phyloP scores from a whole-genome alignment of 2,888 invertebrate species.

The Gymnosoma rotundatum region DNA sequence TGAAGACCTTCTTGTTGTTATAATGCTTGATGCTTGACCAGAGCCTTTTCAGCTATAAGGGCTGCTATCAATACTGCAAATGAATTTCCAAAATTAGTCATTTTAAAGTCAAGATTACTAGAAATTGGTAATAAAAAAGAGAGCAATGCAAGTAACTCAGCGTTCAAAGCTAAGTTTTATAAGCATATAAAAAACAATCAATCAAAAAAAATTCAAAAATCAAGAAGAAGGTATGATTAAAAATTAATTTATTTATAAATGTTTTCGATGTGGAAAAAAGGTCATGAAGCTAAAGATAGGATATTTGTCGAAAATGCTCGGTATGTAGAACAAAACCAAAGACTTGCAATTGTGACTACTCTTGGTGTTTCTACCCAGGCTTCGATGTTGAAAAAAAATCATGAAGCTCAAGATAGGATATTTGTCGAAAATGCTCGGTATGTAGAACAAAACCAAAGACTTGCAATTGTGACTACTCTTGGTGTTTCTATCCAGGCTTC shows the following conservation, averaged over 20 bases:
- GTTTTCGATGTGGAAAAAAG: conserved; percentile 26
- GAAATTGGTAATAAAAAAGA: conserved; percentile 35
- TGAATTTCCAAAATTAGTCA: conserved; percentile 29
- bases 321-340: neutral
- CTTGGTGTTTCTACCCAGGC: too few species aligned
- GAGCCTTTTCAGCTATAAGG: conserved; percentile 4
- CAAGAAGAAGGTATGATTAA: conserved; percentile 24
- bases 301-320: neutral
- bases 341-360: too few species aligned
- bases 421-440: too few species aligned
- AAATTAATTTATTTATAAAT: conserved; percentile 34
- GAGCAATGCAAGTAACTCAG: conserved; percentile 6
- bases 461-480: too few species aligned
- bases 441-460: too few species aligned
- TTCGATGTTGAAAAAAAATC: too few species aligned
- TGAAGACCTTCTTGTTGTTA: neutral
- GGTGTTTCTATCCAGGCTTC: too few species aligned
- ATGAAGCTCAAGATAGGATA: too few species aligned
- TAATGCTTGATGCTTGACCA: too few species aligned
- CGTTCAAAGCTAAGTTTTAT: conserved; percentile 18
- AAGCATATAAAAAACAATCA: neutral
- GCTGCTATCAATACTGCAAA: conserved; percentile 40
- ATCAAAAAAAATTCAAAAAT: neutral
- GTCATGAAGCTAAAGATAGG: conserved; percentile 26
- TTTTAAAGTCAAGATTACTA: conserved; percentile 21